These are phyloP conservation scores for Trissolcus basalis DNA, from an alignment of 1,140 invertebrate genomes.

Conservation along the genomic window DNA sequence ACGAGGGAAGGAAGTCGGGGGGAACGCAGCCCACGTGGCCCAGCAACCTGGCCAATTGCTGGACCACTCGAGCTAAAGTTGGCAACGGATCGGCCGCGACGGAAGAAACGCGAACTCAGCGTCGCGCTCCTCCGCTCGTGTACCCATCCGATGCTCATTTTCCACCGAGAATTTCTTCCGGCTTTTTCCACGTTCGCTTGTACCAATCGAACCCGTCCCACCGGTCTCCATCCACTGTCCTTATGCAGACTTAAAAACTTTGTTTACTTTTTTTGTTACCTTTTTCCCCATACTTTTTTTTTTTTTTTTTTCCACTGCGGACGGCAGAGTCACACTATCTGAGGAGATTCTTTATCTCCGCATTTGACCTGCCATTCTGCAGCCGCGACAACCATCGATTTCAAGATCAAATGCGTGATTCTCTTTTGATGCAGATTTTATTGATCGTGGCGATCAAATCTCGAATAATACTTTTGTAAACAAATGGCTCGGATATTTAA, in stretches of 20 bases:
- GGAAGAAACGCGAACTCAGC: slow-evolving; percentile 65
- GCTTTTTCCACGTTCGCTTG: slow-evolving; percentile 38
- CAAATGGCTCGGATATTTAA: neutral
- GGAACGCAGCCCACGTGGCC: slow-evolving; percentile 61
- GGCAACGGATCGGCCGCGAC: slow-evolving; percentile 64
- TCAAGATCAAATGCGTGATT: slow-evolving; percentile 22
- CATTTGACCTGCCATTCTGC: slow-evolving; percentile 11
- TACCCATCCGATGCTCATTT: slow-evolving; percentile 61
- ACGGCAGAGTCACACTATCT: slow-evolving; percentile 3
- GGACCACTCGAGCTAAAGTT: slow-evolving; percentile 69
- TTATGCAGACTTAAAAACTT: neutral
- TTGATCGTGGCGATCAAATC: slow-evolving; percentile 3
- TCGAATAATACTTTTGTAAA: slow-evolving; percentile 11
- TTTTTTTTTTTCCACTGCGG: slow-evolving; percentile 2
- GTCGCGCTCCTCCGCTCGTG: slow-evolving; percentile 59
- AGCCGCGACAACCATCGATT: slow-evolving; percentile 9
- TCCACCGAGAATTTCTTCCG: slow-evolving; percentile 54
- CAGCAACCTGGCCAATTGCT: slow-evolving; percentile 74
- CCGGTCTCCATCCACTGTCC: slow-evolving; percentile 6
- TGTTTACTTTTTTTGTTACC: slow-evolving; percentile 1
- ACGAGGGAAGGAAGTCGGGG: slow-evolving; percentile 24
- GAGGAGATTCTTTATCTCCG: slow-evolving; percentile 15
- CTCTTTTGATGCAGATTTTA: slow-evolving; percentile 17
- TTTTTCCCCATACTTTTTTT: slow-evolving; percentile 4
- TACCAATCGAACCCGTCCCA: slow-evolving; percentile 19